A percentile compares a stretch with the other conserved stretches of the same genome.
Conservation (phyloP, 2,888 invertebrate species). For the Piscicola geometra region DNA sequence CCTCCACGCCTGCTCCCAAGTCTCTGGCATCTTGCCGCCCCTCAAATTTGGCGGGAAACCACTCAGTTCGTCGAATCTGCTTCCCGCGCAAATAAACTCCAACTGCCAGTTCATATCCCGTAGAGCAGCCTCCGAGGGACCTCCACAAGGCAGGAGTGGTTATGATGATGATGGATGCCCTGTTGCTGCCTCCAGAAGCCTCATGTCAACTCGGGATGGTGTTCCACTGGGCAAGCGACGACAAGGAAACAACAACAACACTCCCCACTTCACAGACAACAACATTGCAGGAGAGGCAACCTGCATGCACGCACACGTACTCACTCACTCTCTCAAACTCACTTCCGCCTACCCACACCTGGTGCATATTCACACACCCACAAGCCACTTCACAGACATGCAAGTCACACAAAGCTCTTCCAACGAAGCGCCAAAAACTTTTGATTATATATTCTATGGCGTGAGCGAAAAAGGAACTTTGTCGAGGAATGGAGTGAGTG, state of each 20-base stretch:
- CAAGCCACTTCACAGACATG: slow-evolving; percentile 46
- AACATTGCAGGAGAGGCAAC: too few species aligned
- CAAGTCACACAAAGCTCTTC: slow-evolving; percentile 68
- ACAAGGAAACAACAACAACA: too few species aligned
- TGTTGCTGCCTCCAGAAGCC: too few species aligned
- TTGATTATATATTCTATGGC: slow-evolving; percentile 83
- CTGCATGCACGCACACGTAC: slow-evolving; percentile 54
- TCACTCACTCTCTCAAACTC: slow-evolving; percentile 68
- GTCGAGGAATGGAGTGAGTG: neutral
- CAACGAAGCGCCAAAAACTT: slow-evolving; percentile 70
- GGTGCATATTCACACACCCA: slow-evolving; percentile 41
- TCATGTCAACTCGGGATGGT: too few species aligned
- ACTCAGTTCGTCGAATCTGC: slow-evolving; percentile 36
- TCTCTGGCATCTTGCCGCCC: slow-evolving; percentile 16
- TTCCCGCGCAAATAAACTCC: slow-evolving; percentile 55
- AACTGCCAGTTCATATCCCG: slow-evolving; percentile 47
- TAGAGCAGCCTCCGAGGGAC: neutral
- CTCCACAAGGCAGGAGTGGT: too few species aligned
- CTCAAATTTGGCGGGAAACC: slow-evolving; percentile 40
- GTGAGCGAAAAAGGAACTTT: slow-evolving; percentile 37
- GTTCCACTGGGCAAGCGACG: too few species aligned
- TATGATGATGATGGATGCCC: too few species aligned
- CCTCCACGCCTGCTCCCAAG: slow-evolving; percentile 49
- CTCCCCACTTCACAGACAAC: too few species aligned
- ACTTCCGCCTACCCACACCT: slow-evolving; percentile 67